Conservation (phyloP, 2,888 invertebrate genomes). For the Cataglyphis rosenhaueri region DNA sequence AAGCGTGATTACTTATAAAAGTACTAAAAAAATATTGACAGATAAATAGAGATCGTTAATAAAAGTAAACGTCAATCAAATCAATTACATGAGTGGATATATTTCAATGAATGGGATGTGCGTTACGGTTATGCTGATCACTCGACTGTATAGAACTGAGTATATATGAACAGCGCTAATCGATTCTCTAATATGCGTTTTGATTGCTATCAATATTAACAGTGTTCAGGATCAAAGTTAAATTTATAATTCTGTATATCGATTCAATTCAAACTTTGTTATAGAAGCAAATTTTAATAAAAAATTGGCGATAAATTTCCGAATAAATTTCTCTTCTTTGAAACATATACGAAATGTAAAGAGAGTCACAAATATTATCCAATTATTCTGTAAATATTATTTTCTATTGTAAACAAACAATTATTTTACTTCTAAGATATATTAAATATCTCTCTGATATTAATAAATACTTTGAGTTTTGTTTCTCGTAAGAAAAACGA, state of each 20-base stretch:
- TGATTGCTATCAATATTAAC: constrained; percentile 24
- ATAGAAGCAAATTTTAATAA: not conserved
- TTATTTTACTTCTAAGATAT: not conserved
- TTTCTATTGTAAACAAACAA: not conserved
- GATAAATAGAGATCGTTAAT: constrained; percentile 34
- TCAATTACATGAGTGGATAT: not conserved
- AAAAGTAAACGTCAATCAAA: constrained; percentile 32
- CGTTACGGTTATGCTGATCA: not conserved
- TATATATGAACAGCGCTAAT: constrained; percentile 5
- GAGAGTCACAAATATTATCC: not conserved
- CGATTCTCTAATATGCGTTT: constrained; percentile 15
- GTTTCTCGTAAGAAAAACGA: not conserved
- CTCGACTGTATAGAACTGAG: not conserved
- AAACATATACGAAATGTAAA: not conserved
- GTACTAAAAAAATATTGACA: constrained; percentile 31
- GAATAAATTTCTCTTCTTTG: not conserved
- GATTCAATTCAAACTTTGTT: not conserved
- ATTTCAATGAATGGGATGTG: not conserved
- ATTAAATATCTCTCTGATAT: not conserved
- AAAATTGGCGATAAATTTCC: not conserved
- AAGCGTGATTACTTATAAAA: constrained; percentile 46
- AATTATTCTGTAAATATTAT: constrained; percentile 16
- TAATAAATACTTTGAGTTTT: not conserved
- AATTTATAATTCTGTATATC: constrained; percentile 13
- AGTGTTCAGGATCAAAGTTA: constrained; percentile 13